Evolutionary conservation across 2,888 invertebrate genomes (phyloP).

Genomic region (Hecatera dysodea): DNA sequence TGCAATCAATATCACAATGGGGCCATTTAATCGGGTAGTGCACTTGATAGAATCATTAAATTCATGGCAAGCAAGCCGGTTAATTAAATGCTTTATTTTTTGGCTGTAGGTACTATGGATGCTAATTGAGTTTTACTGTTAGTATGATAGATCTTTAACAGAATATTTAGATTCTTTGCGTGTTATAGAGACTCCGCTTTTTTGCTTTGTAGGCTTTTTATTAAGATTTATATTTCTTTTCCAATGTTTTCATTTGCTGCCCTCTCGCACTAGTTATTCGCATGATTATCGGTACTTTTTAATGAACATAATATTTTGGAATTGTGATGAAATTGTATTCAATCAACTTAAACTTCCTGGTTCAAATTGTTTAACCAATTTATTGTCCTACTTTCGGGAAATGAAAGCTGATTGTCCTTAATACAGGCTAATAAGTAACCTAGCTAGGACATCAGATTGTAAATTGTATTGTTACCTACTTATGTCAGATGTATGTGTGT

Average conservation of each 20-base stretch:
- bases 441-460: too few relatives aligned
- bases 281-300: background rate
- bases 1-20: constrained; percentile 47
- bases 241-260: too few relatives aligned
- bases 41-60: constrained; percentile 30
- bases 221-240: background rate
- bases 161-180: background rate
- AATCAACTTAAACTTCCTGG: background rate
- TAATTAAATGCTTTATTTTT: background rate
- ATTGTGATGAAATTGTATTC: background rate
- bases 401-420: too few relatives aligned
- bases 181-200: background rate
- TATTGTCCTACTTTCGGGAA: too few relatives aligned
- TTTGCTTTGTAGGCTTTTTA: background rate
- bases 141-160: background rate
- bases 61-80: background rate
- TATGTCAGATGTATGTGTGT: too few relatives aligned
- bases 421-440: too few relatives aligned
- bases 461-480: too few relatives aligned
- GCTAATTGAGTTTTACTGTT: background rate
- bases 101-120: background rate
- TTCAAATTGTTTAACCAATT: background rate
- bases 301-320: background rate
- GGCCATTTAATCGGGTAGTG: constrained; percentile 25
- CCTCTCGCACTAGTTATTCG: background rate